Conservation (phyloP, 2,797 vertebrate genomes). For the Galago senegalensis region DNA sequence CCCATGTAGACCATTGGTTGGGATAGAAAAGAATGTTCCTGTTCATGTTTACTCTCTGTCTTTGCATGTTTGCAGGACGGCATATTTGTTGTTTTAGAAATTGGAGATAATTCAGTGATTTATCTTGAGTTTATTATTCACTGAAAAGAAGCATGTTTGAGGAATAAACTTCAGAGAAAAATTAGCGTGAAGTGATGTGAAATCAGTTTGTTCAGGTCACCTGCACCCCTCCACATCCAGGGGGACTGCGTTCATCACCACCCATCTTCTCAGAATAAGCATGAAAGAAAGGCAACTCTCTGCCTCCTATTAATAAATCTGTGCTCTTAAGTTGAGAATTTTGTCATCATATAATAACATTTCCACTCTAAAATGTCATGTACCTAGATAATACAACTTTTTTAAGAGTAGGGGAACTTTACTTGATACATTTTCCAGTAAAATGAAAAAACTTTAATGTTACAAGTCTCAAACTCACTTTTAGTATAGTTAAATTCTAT, state of each 20-base stretch:
- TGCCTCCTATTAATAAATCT: slow-evolving; percentile 33
- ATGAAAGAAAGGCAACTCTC: background rate
- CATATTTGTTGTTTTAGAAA: background rate
- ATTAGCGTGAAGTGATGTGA: slow-evolving; percentile 9
- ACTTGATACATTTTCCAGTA: slow-evolving; percentile 63
- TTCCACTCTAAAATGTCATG: slow-evolving; percentile 36
- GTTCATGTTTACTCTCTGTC: slow-evolving; percentile 19
- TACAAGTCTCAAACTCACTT: slow-evolving; percentile 28
- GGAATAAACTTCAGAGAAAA: slow-evolving; percentile 64
- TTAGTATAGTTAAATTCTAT: slow-evolving; percentile 2
- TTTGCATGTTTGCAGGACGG: slow-evolving; percentile 24
- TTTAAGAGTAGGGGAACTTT: slow-evolving; percentile 31
- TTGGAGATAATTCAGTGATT: slow-evolving; percentile 16
- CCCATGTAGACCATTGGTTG: background rate
- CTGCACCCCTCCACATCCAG: background rate
- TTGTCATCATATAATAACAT: slow-evolving; percentile 1
- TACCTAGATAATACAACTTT: background rate
- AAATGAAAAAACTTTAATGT: slow-evolving; percentile 69
- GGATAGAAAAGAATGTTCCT: slow-evolving; percentile 50
- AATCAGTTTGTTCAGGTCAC: background rate
- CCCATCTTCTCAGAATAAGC: background rate
- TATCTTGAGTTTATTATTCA: slow-evolving; percentile 58
- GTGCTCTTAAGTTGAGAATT: slow-evolving; percentile 44
- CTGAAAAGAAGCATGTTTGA: slow-evolving; percentile 45
- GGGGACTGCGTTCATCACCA: background rate